Evolutionary conservation across 2,797 vertebrate genomes (phyloP), one percentile per base, ranked within the genome.

Genomic region (Cryptoprocta ferox): DNA sequence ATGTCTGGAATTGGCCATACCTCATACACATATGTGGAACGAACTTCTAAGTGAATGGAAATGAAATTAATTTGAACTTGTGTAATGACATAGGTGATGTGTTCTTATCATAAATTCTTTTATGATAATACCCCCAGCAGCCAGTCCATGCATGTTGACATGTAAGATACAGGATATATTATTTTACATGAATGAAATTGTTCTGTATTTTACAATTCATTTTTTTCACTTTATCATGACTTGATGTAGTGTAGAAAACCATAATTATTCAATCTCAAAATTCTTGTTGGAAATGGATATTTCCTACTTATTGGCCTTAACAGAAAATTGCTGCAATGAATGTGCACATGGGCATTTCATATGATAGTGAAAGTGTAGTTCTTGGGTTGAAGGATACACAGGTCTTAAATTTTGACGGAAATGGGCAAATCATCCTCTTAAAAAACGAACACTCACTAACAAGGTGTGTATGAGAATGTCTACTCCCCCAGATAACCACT

Each of bases 391-490:
- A 91, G 2, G n/a, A 84, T 37, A 81, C 19, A 10, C 5, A 48
- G 16, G 48, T 71, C 89, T 94, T 81, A 66, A 65, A 39, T 95
- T 95, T 91, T 93, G 35, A 91, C 48, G 28, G 35, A 95, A 86
- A 79, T 30, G 12, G 42, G 11, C 21, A n/a, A 86, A 39, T 19
- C 83, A 39, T 82, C 13, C 45, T 93, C 65, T 68, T 59, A 66
- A 86, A 59, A 96, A 28, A 79, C 19, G 68, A 56, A n/a, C 24
- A 71, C 12, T 89, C 39, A 35, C 18, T 81, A 73, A 39, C 10
- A 53, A 82, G 21, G 37, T 70, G 16, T 42, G 16, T 75, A 59
- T 18, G n/a, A 87, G 30, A 87, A 50, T 50, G 28, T 42, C 15
- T 68, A 6, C n/a, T 35, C 6, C 35, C 26, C 1, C 30, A 70